Evolutionary conservation across 2,113 vertebrate genomes (phyloP).

Genomic region (Sturnira hondurensis): DNA sequence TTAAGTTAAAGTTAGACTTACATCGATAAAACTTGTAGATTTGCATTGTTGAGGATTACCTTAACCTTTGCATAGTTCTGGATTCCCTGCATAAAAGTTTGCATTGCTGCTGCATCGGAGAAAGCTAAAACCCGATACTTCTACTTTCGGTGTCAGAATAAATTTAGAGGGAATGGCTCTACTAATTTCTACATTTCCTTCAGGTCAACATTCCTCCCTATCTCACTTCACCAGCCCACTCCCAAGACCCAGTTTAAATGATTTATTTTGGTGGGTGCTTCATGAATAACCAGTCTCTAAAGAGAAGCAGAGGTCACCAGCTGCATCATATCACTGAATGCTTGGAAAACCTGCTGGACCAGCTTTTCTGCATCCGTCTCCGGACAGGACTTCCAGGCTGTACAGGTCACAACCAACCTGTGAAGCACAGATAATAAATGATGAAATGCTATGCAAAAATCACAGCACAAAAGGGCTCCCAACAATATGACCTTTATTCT

Average conservation of each 20-base stretch:
- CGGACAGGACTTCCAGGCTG: slow-evolving; percentile 90
- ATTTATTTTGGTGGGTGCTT: not conserved
- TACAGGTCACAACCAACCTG: slow-evolving; percentile 86
- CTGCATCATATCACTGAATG: slow-evolving; percentile 88
- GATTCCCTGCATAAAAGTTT: slow-evolving; percentile 73
- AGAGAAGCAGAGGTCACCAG: slow-evolving; percentile 85
- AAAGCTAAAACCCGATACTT: slow-evolving; percentile 18
- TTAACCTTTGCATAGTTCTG: slow-evolving; percentile 86
- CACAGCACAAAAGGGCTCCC: not conserved
- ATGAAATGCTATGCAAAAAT: not conserved
- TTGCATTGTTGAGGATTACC: slow-evolving; percentile 80
- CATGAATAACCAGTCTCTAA: slow-evolving; percentile 70
- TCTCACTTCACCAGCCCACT: not conserved
- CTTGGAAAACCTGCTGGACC: slow-evolving; percentile 81
- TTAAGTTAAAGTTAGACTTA: not conserved
- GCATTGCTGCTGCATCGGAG: slow-evolving; percentile 64
- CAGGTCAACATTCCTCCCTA: not conserved
- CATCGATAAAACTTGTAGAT: slow-evolving; percentile 21
- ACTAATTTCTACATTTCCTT: not conserved
- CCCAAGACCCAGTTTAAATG: not conserved
- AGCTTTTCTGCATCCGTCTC: slow-evolving; percentile 89
- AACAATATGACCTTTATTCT: not conserved
- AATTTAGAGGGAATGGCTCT: slow-evolving; percentile 7
- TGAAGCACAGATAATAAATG: not conserved
- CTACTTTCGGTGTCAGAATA: slow-evolving; percentile 5